phyloP scores from a whole-genome alignment of 35 echinoderm and acorn worm species.

The Patiria miniata region DNA sequence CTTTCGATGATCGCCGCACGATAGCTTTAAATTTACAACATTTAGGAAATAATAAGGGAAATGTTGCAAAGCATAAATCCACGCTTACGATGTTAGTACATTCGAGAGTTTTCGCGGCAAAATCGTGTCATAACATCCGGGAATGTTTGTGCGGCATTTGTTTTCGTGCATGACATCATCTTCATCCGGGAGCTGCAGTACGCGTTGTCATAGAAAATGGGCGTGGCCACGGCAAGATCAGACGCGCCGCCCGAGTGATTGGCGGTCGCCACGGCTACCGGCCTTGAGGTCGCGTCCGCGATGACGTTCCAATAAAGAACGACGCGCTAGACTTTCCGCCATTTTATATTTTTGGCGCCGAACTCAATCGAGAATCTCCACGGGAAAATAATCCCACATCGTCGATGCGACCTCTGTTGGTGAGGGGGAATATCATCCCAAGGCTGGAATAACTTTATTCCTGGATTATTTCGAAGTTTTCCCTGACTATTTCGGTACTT shows the following conservation, averaged over 20 bases:
- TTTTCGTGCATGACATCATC: conserved; percentile 63
- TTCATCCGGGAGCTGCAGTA: conserved; percentile 33
- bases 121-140: conserved; percentile 58
- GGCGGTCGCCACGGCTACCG: conserved; percentile 57
- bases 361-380: conserved; percentile 24
- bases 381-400: conserved; percentile 8
- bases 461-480: conserved; percentile 32
- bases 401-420: conserved; percentile 56
- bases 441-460: conserved; percentile 33
- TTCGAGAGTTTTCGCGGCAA: conserved; percentile 50
- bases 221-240: conserved; percentile 31
- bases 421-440: conserved; percentile 35
- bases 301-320: conserved; percentile 68
- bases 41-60: no score
- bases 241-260: conserved; percentile 58
- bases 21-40: no score
- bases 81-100: not conserved
- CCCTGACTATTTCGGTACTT: conserved; percentile 11
- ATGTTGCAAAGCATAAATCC: no score
- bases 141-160: conserved; percentile 16
- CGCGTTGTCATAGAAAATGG: conserved; percentile 47
- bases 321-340: conserved; percentile 61
- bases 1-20: no score
- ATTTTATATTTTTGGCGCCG: conserved; percentile 53
- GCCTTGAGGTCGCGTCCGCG: conserved; percentile 54